These are phyloP conservation scores for Potamilus streckersoni DNA, from an alignment of 1,140 invertebrate genomes.

Conservation along the genomic window DNA sequence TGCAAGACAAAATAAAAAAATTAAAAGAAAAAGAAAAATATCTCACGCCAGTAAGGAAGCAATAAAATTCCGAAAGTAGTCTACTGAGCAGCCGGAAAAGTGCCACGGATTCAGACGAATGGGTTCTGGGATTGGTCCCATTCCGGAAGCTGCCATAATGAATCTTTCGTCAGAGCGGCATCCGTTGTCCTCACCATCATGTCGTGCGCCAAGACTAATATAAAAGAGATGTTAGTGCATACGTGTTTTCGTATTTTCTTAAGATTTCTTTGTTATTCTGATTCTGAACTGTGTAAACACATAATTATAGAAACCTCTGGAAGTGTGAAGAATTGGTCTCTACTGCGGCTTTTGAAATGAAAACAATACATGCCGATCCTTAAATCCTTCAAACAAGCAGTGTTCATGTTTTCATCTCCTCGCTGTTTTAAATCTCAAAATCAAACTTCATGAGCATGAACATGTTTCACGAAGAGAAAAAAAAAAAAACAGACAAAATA, in stretches of 20 bases:
- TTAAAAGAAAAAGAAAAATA: neutral
- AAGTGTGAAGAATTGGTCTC: neutral
- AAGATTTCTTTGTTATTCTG: neutral
- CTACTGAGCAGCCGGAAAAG: conserved; percentile 54
- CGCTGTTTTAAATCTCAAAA: too few relatives aligned
- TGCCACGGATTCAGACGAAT: conserved; percentile 52
- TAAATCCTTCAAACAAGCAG: too few relatives aligned
- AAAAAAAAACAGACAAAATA: too few relatives aligned
- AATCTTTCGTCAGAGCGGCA: conserved; percentile 50
- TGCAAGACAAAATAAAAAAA: too few relatives aligned
- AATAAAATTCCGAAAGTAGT: conserved; percentile 48
- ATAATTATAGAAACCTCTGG: neutral
- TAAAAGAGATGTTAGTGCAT: neutral
- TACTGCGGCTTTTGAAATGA: too few relatives aligned
- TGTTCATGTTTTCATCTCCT: too few relatives aligned
- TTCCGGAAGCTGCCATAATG: conserved; percentile 53
- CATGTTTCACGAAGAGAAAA: too few relatives aligned
- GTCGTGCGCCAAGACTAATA: conserved; percentile 53
- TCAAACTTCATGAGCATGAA: too few relatives aligned
- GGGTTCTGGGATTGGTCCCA: conserved; percentile 28
- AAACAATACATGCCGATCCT: too few relatives aligned
- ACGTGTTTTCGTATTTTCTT: too few relatives aligned
- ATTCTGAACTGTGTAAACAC: neutral
- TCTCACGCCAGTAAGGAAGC: conserved; percentile 13
- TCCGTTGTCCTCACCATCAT: conserved; percentile 56